Base-by-base conservation (phyloP, 1,140 invertebrate genomes). In the Eumeta japonica region DNA sequence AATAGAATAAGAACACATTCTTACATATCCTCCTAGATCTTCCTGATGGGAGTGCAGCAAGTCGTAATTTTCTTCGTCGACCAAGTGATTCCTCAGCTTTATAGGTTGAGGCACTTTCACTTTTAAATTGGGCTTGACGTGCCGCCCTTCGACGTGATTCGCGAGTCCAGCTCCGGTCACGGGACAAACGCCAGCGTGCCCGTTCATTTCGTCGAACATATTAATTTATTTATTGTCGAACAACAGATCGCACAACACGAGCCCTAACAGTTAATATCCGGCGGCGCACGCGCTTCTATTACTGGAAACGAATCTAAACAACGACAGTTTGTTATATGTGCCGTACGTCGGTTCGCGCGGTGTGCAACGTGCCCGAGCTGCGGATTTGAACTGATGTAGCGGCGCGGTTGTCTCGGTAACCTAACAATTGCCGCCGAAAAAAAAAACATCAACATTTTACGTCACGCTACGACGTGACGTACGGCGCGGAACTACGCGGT, bases 51-150 rank as follows among this genome's bases (percentile, higher is more conserved):
- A 68, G 39, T 72, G 62, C 16, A 70, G 51, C 10, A 46, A 50
- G 35, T 73, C 68, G 12, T 57, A 50, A 18, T 58, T 62, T 30
- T 73, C 63, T 30, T 59, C 58, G 10, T 46, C 20, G 19, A 43
- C 49, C 10, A 65, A 30, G 46, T 62, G 57, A 38, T 73, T 70
- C 31, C 56, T 58, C 37, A 73, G 42, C 39, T 48, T 58, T 35
- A 70, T 46, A 1, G 68, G 62, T 27, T 66, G 62, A 16, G 64
- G 52, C 32, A 73, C 58, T 50, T 68, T 70, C 12, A 73, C 42
- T 17, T 57, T 54, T 11, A 72, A 44, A 36, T 57, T 62, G 2
- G 54, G 52, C 41, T 66, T 70, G 28, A 41, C 52, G 38, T n/a
- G n/a, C n/a, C n/a, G n/a, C n/a, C n/a, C n/a, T n/a, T n/a, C n/a